Evolutionary conservation across 2,888 invertebrate species (phyloP), one percentile per base, ranked within the genome.

Genomic region (Eurytoma californica): DNA sequence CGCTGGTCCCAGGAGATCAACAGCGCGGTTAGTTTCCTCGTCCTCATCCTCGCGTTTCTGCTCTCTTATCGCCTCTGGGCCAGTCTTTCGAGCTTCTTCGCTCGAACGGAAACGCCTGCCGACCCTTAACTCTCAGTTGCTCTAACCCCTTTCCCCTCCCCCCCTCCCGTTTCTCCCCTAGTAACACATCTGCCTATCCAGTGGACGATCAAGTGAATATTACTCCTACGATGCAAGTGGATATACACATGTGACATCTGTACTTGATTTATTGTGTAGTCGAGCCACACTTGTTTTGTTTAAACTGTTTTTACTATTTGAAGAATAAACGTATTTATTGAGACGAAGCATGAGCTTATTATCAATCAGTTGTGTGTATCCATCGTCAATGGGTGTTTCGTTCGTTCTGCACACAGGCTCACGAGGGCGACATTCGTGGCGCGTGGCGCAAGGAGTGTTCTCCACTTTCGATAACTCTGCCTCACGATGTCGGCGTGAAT

Each of bases 1-100:
- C 92, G 95, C 86, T 96, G 96, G 95, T 95, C 95, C n/a, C 95
- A 95, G 90, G 95, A 96, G 87, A 90, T 92, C 91, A 93, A 88
- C 83, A 88, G 84, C 84, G 88, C 84, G 88, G 90, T 90, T 86
- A 87, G 90, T 89, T 82, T 84, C 79, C 72, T 87, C 80, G 80
- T 82, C 79, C 60, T 82, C 5, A 1, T 76, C 16, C 49, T 75
- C 65, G 53, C 47, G 66, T 53, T 67, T 61, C 47, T 76, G 51
- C 66, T 76, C 20, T 76, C 61, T 61, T 76, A 66, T 7, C 60
- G 55, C 13, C 53, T 28, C 16, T 76, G 49, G 47, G n/a, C 49
- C 60, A 14, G 47, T 13, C 14, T 76, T 9, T 75, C 66, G 30
- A 55, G 30, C 61, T 30, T 72, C 51, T 51, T 72, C 67, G 53